phyloP scores from a whole-genome alignment of 2,888 invertebrate genomes.

The Lymantria monacha region DNA sequence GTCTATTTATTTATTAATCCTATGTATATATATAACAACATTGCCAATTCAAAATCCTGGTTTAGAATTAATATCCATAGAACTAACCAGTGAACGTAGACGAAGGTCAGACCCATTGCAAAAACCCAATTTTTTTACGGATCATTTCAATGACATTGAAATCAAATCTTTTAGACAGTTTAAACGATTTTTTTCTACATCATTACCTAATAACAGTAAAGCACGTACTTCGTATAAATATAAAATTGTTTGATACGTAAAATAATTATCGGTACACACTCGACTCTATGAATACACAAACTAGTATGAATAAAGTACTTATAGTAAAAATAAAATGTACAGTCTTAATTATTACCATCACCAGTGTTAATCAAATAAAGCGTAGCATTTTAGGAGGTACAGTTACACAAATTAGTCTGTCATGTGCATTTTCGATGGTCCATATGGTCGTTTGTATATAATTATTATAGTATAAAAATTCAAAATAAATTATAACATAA shows the following conservation, averaged over 20 bases:
- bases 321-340: constrained; percentile 35
- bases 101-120: constrained; percentile 51
- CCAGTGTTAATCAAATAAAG: constrained; percentile 61
- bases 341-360: constrained; percentile 61
- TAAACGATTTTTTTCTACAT: constrained; percentile 6
- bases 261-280: constrained; percentile 7
- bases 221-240: constrained; percentile 26
- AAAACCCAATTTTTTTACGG: constrained; percentile 56
- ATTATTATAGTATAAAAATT: constrained; percentile 15
- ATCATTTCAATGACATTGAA: constrained; percentile 59
- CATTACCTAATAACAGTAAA: constrained; percentile 17
- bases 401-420: constrained; percentile 44
- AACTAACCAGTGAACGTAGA: constrained; percentile 54
- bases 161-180: constrained; percentile 25
- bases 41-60: not conserved
- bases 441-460: constrained; percentile 50
- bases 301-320: constrained; percentile 36
- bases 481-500: constrained; percentile 8
- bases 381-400: constrained; percentile 36
- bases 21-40: not conserved
- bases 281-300: constrained; percentile 49
- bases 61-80: constrained; percentile 6
- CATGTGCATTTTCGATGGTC: constrained; percentile 78
- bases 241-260: constrained; percentile 1
- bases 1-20: not conserved